Evolutionary conservation across 2,797 vertebrate genomes (phyloP), one percentile per base, ranked within the genome.

Genomic region (Thalassophryne amazonica): DNA sequence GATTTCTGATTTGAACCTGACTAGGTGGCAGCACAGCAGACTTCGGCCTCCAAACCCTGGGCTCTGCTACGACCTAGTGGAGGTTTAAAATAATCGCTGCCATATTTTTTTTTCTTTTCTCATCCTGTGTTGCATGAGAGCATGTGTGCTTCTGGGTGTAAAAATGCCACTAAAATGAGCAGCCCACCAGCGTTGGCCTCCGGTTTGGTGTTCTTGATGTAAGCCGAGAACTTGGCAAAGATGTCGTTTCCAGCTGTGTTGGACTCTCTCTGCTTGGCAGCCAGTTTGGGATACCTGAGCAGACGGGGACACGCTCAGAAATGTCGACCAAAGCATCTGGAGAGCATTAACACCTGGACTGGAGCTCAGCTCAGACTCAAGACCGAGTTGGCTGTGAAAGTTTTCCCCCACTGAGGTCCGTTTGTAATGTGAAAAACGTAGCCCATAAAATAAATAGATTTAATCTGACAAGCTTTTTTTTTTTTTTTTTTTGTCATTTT

Each of bases 221-320:
- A 99, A 3, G 97, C 94, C 2, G 97, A 99, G 86, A 99, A 99
- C 86, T 94, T 99, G 78, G 95, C 92, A 30, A 99, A 99, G 14
- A 98, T 96, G 77, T 99, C 95, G 0, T 97, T 98, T 76, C 97
- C 97, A 19, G 96, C 96, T 15, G 92, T 90, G 83, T 99, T 98
- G 30, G 96, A 96, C 54, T 96, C 94, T 23, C 92, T 88, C 63
- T 98, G 93, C 75, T 89, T 98, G 10, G 93, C 92, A 22, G 94
- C 92, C 76, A 99, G 86, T 73, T 86, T 98, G 56, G 97, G 97
- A 79, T 98, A 99, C 83, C 96, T 99, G 89, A 69, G 70, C 51
- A 62, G 56, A 71, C 30, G 5, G 16, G 29, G 80, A 59, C 36
- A 11, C 64, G 78, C 58, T 56, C 62, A 68, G 43, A 59, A 46